Evolutionary conservation across 2,113 vertebrate genomes (phyloP).

Genomic region (Pedetes capensis): DNA sequence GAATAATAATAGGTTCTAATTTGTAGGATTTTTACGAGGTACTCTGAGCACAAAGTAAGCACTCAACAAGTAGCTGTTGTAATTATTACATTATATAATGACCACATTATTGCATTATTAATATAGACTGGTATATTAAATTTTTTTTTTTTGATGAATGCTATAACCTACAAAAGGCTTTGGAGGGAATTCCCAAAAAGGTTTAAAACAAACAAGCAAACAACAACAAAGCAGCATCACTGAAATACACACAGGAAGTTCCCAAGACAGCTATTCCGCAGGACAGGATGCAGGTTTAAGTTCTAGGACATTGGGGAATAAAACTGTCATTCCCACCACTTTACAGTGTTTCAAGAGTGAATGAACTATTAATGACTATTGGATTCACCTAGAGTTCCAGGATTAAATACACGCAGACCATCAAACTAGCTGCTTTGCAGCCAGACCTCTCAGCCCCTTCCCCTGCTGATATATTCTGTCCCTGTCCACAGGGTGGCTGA

Average conservation of each 20-base stretch:
- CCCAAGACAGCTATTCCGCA: background rate
- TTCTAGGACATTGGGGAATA: background rate
- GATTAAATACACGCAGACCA: background rate
- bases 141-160: background rate
- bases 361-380: background rate
- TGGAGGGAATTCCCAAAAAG: conserved; percentile 25
- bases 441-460: background rate
- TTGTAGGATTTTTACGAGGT: background rate
- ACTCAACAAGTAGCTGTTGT: background rate
- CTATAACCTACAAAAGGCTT: background rate
- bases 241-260: conserved; percentile 1
- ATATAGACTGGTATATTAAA: background rate
- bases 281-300: background rate
- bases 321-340: background rate
- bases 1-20: background rate
- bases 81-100: background rate
- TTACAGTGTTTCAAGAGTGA: background rate
- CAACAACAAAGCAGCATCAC: background rate
- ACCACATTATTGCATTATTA: background rate
- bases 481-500: background rate
- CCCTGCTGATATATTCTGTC: background rate
- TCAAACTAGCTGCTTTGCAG: background rate
- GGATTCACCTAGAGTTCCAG: background rate
- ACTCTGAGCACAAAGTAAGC: background rate
- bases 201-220: background rate